Conservation (phyloP, 2,888 invertebrate species). For the Ophion ellenae region DNA sequence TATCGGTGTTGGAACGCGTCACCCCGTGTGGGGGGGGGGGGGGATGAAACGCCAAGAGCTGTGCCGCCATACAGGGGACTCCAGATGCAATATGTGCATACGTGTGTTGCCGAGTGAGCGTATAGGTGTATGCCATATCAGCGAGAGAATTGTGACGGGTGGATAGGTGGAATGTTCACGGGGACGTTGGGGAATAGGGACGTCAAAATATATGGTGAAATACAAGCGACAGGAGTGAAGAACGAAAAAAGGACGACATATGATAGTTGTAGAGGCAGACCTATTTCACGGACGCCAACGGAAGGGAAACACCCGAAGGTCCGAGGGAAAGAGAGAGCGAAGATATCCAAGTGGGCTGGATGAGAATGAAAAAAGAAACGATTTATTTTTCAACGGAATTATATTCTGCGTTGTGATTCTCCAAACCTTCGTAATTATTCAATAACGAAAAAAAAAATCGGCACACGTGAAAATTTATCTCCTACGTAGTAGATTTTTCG, state of each 20-base stretch:
- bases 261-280: constrained; percentile 77
- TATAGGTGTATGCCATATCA: constrained; percentile 17
- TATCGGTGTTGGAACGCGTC: constrained; percentile 45
- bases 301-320: constrained; percentile 52
- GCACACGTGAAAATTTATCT: not conserved
- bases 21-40: constrained; percentile 1
- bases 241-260: constrained; percentile 75
- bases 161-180: constrained; percentile 67
- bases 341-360: constrained; percentile 20
- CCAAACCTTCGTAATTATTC: too few species aligned
- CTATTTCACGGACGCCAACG: constrained; percentile 73
- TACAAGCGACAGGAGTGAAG: constrained; percentile 71
- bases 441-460: not conserved
- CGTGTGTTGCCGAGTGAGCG: constrained; percentile 1
- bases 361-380: not conserved
- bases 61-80: constrained; percentile 27
- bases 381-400: not conserved
- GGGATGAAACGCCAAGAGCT: constrained; percentile 33
- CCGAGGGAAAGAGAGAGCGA: constrained; percentile 52
- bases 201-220: constrained; percentile 77
- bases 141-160: constrained; percentile 55
- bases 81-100: constrained; percentile 14
- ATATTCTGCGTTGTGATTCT: not conserved
- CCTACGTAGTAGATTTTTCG: not conserved
- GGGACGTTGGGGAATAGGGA: constrained; percentile 72